Percentiles rank a stretch among this genome's conserved stretches.
phyloP scores from a whole-genome alignment of 2,888 invertebrate genomes.

The Bombyx huttoni region DNA sequence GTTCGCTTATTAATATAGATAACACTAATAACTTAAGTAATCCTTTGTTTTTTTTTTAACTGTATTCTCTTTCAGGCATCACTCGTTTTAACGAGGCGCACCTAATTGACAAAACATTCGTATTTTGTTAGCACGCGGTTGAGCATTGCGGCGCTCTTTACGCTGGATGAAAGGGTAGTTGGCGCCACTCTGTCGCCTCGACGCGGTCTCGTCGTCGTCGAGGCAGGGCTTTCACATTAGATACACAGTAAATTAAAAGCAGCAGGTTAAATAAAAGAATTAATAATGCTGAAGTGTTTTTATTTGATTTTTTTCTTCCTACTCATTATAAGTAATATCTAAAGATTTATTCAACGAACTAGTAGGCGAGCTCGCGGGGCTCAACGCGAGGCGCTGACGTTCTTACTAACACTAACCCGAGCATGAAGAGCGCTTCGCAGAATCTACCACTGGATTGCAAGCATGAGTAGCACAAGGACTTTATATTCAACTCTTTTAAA shows the following conservation, averaged over 20 bases:
- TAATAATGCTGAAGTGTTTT: no score
- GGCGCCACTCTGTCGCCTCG: slow-evolving; percentile 32
- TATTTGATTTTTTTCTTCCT: no score
- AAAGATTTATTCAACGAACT: no score
- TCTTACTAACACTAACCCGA: no score
- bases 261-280: not conserved
- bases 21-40: not conserved
- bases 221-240: slow-evolving; percentile 26
- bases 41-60: not conserved
- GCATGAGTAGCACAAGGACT: no score
- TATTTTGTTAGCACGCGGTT: slow-evolving; percentile 4
- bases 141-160: slow-evolving; percentile 14
- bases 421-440: no score
- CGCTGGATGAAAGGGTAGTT: slow-evolving; percentile 17
- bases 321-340: no score
- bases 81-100: slow-evolving; percentile 17
- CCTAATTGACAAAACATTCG: not conserved
- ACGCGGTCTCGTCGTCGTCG: slow-evolving; percentile 26
- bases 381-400: no score
- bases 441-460: no score
- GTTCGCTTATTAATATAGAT: no score
- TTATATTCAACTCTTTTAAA: no score
- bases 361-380: no score
- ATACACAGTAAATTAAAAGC: slow-evolving; percentile 3
- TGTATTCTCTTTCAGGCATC: not conserved